Conservation (phyloP, 2,113 vertebrate species). For the Prionailurus viverrinus region DNA sequence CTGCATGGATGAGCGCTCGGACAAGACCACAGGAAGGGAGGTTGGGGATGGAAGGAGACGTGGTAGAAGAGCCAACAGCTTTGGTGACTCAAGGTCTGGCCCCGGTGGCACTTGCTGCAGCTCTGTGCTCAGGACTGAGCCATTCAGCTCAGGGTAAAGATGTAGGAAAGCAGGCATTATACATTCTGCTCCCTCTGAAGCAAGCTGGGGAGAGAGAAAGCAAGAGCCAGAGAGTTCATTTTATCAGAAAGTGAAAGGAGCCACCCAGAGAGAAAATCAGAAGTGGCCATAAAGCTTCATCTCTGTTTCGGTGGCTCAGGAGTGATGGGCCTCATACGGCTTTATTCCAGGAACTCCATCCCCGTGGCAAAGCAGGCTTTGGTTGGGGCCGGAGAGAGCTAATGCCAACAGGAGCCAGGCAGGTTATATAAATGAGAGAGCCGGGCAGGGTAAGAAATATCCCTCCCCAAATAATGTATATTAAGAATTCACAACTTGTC, state of each 20-base stretch:
- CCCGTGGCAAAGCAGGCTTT: neutral
- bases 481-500: slow-evolving; percentile 32
- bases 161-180: neutral
- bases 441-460: neutral
- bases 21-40: neutral
- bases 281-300: neutral
- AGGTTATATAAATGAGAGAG: neutral
- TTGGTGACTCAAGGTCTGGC: neutral
- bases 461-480: slow-evolving; percentile 45
- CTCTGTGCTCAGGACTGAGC: neutral
- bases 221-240: neutral
- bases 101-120: neutral
- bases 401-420: neutral
- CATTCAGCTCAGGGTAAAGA: neutral
- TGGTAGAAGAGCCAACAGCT: neutral
- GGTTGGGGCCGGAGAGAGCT: neutral
- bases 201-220: neutral
- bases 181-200: neutral
- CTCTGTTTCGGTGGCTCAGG: neutral
- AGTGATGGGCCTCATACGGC: neutral
- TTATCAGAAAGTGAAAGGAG: neutral
- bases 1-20: neutral
- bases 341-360: neutral
- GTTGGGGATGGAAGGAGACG: neutral
- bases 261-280: neutral